Evolutionary conservation across 2,888 invertebrate species (phyloP), one percentile per base, ranked within the genome.

Genomic region (Lymantria monacha): DNA sequence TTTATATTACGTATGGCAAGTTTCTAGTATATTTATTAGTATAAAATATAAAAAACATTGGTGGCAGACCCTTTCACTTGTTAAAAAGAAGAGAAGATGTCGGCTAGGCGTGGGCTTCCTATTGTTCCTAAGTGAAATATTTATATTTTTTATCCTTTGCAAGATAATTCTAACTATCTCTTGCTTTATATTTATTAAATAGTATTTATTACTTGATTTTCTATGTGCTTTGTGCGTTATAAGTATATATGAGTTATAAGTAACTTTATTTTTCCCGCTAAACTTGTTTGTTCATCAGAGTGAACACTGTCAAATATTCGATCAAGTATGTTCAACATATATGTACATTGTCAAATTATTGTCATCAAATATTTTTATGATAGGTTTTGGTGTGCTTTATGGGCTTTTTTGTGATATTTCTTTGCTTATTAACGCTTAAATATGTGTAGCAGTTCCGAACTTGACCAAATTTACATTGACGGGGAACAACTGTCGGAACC

Each of bases 401-500:
- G 22, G 22, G 43, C 5, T 31, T 30, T n/a, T 43, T 43, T n/a
- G n/a, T n/a, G n/a, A n/a, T n/a, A n/a, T n/a, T n/a, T n/a, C n/a
- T 43, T n/a, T 38, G 30, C 22, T 43, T 55, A 51, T 48, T 48
- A 59, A 44, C 55, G 53, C 42, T 45, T 59, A 49, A 44, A 59
- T 46, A 51, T 59, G 40, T 55, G 46, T 9, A 43, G 43, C 13
- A 31, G 43, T 31, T 13, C 13, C 31, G 31, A 31, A 43, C 13
- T 31, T 31, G 31, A 41, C 5, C 1, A 30, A 22, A 5, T 1
- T 10, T 30, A 42, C 3, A 15, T 9, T 42, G 12, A 13, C 11
- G 31, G 31, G 10, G 30, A 9, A 30, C 30, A 30, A 8, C 30
- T 30, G n/a, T 8, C 13, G 11, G 31, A 1, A 43, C 31, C 31